These are phyloP conservation scores for Nerophis lumbriciformis DNA, from an alignment of 2,113 vertebrate species.

Conservation along the genomic window DNA sequence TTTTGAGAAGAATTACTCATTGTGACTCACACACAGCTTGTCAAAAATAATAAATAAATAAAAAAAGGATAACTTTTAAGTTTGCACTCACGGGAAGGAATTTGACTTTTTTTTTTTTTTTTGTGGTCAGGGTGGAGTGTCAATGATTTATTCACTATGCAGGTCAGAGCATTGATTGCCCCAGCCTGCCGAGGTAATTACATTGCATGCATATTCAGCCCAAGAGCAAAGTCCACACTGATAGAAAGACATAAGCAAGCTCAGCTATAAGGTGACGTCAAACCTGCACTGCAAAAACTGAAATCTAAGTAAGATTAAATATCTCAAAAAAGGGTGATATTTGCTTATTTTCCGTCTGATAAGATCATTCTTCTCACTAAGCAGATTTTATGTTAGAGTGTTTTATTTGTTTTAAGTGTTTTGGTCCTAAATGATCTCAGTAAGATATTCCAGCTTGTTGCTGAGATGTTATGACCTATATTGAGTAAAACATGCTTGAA, in stretches of 20 bases:
- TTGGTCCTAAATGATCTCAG: too few relatives aligned
- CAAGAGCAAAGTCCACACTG: constrained; percentile 58
- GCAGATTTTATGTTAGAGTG: too few relatives aligned
- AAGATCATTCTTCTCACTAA: too few relatives aligned
- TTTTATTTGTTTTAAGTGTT: too few relatives aligned
- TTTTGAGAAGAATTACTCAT: constrained; percentile 30
- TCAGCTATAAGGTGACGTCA: constrained; percentile 44
- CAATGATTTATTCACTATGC: constrained; percentile 56
- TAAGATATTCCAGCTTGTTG: too few relatives aligned
- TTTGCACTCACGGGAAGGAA: constrained; percentile 26
- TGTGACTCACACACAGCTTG: constrained; percentile 36
- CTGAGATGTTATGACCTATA: too few relatives aligned
- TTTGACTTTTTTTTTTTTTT: not conserved
- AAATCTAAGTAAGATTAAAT: too few relatives aligned
- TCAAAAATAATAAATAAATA: not conserved
- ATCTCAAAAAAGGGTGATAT: too few relatives aligned
- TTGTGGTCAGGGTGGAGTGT: constrained; percentile 41
- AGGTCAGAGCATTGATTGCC: constrained; percentile 54
- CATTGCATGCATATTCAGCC: constrained; percentile 43
- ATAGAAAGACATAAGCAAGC: constrained; percentile 52
- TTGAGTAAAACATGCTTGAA: too few relatives aligned
- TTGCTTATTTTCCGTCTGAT: too few relatives aligned
- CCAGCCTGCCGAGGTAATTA: constrained; percentile 57
- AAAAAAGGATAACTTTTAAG: constrained; percentile 26
- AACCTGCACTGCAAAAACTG: not conserved